A percentile compares a stretch with the other conserved stretches of the same genome.
Evolutionary conservation across 2,113 vertebrate genomes (phyloP).

Genomic region (Erythrocercus mccallii): DNA sequence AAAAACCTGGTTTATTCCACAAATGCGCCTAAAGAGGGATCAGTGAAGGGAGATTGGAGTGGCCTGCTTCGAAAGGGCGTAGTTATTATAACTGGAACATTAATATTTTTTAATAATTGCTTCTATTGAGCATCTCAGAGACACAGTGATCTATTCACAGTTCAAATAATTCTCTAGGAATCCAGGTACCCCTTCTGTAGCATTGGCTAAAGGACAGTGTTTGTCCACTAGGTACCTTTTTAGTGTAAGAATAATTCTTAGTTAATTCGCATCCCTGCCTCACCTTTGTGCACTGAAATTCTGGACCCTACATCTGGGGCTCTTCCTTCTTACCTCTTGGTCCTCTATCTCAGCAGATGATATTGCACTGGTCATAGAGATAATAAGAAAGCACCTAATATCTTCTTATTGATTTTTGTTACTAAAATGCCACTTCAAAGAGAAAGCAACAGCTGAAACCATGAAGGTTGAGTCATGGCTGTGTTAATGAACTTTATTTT

Average conservation of each 20-base stretch:
- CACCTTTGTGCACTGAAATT: neutral
- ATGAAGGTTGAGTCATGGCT: neutral
- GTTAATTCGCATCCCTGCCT: neutral
- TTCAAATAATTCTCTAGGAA: neutral
- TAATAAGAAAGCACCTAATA: constrained; percentile 4
- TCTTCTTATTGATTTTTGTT: constrained; percentile 24
- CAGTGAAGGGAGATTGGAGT: neutral
- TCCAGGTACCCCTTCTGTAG: neutral
- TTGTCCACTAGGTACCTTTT: neutral
- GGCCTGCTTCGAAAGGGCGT: neutral
- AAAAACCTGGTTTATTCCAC: neutral
- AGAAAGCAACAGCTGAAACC: neutral
- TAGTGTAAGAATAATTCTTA: neutral
- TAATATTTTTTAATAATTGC: neutral
- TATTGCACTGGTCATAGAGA: neutral
- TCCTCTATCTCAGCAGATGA: neutral
- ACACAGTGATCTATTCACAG: neutral
- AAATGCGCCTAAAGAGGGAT: neutral
- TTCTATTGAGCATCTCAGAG: neutral
- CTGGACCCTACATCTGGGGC: neutral
- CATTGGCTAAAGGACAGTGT: neutral
- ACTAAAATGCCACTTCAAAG: constrained; percentile 12
- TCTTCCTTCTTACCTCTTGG: neutral
- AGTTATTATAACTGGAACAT: neutral
- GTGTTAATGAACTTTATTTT: constrained; percentile 5